Conservation (phyloP, 2,797 vertebrate genomes). For the Crax fasciolata region DNA sequence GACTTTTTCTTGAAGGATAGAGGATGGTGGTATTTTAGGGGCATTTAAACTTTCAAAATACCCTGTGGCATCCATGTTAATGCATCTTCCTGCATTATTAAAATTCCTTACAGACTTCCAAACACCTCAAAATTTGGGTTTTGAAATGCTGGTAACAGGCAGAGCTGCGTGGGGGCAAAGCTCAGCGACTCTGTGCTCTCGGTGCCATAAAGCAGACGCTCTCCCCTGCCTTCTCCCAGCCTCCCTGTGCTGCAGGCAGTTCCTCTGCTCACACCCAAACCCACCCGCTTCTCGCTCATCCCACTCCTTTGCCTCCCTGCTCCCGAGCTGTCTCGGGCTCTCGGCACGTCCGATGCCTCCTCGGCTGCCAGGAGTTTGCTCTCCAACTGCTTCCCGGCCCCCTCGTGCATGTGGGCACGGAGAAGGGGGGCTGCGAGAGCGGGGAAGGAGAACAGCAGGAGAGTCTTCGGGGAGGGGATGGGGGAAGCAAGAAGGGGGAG, state of each 20-base stretch:
- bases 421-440: background rate
- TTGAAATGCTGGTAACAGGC: background rate
- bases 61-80: background rate
- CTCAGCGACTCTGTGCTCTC: rapidly evolving
- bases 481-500: conserved; percentile 22
- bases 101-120: background rate
- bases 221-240: background rate
- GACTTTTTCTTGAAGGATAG: background rate
- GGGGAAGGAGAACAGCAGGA: conserved; percentile 55
- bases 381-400: conserved; percentile 52
- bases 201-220: background rate
- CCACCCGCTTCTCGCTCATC: background rate
- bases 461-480: conserved; percentile 36
- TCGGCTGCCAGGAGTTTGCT: conserved; percentile 38
- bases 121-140: background rate
- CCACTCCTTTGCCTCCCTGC: conserved; percentile 41
- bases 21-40: background rate
- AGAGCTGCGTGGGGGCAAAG: background rate
- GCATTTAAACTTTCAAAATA: background rate
- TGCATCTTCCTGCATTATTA: background rate
- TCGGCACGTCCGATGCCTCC: background rate
- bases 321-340: background rate
- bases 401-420: background rate
- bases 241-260: background rate
- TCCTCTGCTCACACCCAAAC: background rate